These are phyloP conservation scores for Meiosimyza platycephala DNA, from an alignment of 2,888 invertebrate species.

Conservation along the genomic window DNA sequence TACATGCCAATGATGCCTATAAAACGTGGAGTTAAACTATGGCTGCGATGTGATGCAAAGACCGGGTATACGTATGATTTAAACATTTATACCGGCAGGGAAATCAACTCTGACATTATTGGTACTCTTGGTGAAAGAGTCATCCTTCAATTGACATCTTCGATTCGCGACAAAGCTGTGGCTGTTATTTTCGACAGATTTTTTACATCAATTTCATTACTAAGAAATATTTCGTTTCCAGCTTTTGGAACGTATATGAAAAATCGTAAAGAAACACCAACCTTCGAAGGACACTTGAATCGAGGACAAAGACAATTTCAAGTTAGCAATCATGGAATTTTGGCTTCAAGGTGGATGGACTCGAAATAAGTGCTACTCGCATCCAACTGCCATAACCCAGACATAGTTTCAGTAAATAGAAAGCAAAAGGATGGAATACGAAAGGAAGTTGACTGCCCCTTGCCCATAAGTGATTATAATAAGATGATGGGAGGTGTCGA, in stretches of 20 bases:
- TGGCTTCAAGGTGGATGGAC: constrained; percentile 31
- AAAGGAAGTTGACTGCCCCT: constrained; percentile 18
- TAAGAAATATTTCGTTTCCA: constrained; percentile 3
- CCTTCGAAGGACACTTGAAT: constrained; percentile 15
- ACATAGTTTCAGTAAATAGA: constrained; percentile 25
- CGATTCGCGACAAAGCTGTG: too few relatives aligned
- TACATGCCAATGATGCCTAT: constrained; percentile 41
- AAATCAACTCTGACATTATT: too few relatives aligned
- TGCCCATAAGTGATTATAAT: constrained; percentile 36
- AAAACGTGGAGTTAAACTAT: constrained; percentile 40
- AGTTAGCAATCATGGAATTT: constrained; percentile 27
- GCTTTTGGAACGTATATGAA: constrained; percentile 10
- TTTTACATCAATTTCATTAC: background rate
- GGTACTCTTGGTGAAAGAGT: too few relatives aligned
- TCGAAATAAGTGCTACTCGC: constrained; percentile 36
- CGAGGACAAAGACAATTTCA: constrained; percentile 14
- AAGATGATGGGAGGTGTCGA: constrained; percentile 38
- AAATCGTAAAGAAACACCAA: constrained; percentile 24
- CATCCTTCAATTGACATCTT: too few relatives aligned
- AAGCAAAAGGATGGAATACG: constrained; percentile 30
- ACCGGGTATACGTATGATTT: too few relatives aligned
- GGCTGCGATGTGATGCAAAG: constrained; percentile 11
- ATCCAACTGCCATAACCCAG: constrained; percentile 35
- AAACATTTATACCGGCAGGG: too few relatives aligned
- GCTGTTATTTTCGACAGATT: too few relatives aligned